phyloP scores from a whole-genome alignment of 2,797 vertebrate species.

The Phoxinus dragarum region DNA sequence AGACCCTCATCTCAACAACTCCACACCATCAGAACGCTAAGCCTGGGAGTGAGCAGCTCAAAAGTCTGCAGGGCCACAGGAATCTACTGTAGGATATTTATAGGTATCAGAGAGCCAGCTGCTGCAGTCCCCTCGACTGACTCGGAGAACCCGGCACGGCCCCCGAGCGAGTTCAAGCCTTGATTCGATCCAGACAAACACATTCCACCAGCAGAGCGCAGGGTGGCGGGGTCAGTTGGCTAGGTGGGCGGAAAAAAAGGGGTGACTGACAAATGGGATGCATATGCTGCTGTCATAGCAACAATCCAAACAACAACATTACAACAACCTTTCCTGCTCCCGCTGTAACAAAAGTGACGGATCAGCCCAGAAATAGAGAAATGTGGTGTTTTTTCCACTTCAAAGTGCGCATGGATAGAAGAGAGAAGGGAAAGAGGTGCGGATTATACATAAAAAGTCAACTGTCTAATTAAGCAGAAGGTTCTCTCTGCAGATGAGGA shows the following conservation, averaged over 20 bases:
- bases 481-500: conserved; percentile 60
- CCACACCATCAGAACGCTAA: conserved; percentile 54
- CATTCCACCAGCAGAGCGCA: conserved; percentile 53
- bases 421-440: conserved; percentile 10
- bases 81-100: conserved; percentile 68
- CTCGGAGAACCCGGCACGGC: conserved; percentile 43
- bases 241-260: conserved; percentile 49
- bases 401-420: not conserved
- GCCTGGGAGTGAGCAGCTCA: conserved; percentile 35
- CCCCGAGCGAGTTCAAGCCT: conserved; percentile 12
- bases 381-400: not conserved
- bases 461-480: conserved; percentile 66
- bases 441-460: conserved; percentile 49
- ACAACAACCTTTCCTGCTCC: conserved; percentile 53
- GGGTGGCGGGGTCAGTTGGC: conserved; percentile 42
- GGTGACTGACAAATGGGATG: conserved; percentile 61
- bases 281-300: conserved; percentile 67
- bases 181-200: conserved; percentile 50
- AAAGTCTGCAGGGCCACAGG: conserved; percentile 39
- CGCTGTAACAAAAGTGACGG: conserved; percentile 22
- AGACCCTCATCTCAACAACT: conserved; percentile 59
- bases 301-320: conserved; percentile 72
- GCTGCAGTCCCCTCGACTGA: conserved; percentile 62
- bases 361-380: conserved; percentile 5
- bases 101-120: conserved; percentile 76